Evolutionary conservation across 2,797 vertebrate genomes (phyloP), one percentile per base, ranked within the genome.

Genomic region (Paguma larvata): DNA sequence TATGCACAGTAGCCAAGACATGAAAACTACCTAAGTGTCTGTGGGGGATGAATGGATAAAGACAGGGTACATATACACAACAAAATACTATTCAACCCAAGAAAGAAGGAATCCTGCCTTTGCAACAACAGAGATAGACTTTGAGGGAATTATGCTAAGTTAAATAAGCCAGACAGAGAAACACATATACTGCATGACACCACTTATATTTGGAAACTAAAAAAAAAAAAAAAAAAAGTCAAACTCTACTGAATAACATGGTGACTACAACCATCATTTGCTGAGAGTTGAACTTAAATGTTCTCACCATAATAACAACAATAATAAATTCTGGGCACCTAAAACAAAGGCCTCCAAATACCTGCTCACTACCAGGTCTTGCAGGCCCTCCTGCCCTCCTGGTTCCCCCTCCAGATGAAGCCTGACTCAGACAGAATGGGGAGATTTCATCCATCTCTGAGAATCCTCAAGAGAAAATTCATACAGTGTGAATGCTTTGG

Each of bases 341-440:
- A 73, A 38, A 70, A 7, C n/a, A 87, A 79, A 93, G 9, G 6
- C 53, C 18, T 96, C 67, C 82, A 92, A 68, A 77, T 23, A 23
- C 7, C 32, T 92, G 77, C 53, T 80, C 38, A 65, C 7, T 63
- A 11, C 46, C 41, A 46, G 9, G 13, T 3, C 12, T 59, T 18
- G 1, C 7, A 3, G 51, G 27, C 4, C 11, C 15, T 41, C 62
- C 3, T 16, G 83, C 14, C 4, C 0, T 0, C 46, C 75, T 12
- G 8, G 6, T 15, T 77, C 44, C 3, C 25, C 38, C 78, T 75
- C 67, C 48, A 23, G 32, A 30, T 0, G 2, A 85, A 14, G 9
- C 34, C 53, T 65, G 78, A 30, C 59, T 80, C 48, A 21, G 3
- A 92, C 34, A 44, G 5, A 48, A 32, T 1, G 1, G 8, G 15